Evolutionary conservation across 2,113 vertebrate species (phyloP).

Genomic region (Phalacrocorax brasilianus): DNA sequence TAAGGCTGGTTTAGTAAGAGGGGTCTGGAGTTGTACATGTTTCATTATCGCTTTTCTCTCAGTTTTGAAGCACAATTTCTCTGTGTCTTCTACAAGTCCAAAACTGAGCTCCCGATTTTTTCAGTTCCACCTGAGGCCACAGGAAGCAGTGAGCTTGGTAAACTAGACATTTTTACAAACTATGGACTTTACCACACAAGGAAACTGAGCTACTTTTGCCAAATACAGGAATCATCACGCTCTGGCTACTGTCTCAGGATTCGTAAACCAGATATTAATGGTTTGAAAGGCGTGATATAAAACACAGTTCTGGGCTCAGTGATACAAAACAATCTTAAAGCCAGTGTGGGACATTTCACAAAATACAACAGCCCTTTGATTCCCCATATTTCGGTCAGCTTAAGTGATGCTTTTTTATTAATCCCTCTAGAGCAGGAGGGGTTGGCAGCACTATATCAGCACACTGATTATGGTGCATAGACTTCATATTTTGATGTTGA

Average conservation of each 20-base stretch:
- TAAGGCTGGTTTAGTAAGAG: background rate
- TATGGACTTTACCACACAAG: background rate
- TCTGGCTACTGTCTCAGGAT: background rate
- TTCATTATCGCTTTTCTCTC: background rate
- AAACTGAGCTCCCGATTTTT: background rate
- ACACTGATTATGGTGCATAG: background rate
- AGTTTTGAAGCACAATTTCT: background rate
- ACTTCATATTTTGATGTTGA: background rate
- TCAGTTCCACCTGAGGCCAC: background rate
- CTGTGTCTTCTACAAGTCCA: background rate
- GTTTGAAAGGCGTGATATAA: background rate
- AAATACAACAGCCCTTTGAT: background rate
- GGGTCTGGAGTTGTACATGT: rapidly evolving
- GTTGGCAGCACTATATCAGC: background rate
- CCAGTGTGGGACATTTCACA: background rate
- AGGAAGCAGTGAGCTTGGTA: background rate
- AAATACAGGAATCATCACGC: background rate
- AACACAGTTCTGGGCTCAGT: background rate
- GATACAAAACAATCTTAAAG: background rate
- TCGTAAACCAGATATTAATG: background rate
- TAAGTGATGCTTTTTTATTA: background rate
- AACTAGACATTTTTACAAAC: background rate
- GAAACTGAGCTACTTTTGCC: background rate
- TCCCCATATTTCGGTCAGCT: background rate
- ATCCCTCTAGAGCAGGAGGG: background rate